These are phyloP conservation scores for Onychomys arenicola DNA, from an alignment of 2,797 vertebrate genomes.

Conservation along the genomic window DNA sequence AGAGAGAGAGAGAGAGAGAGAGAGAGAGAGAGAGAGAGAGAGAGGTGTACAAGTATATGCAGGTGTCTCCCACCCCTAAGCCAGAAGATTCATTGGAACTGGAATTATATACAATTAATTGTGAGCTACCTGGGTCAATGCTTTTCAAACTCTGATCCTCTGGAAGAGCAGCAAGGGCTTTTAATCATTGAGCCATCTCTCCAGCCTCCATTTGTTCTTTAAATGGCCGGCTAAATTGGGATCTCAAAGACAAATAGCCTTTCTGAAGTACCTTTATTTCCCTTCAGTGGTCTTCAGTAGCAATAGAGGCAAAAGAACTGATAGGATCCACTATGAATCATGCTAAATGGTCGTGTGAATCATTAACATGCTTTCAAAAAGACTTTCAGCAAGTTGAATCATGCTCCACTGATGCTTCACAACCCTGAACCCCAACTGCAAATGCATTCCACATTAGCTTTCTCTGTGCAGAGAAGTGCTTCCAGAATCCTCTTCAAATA, in stretches of 20 bases:
- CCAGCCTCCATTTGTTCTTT: background rate
- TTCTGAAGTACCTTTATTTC: slow-evolving; percentile 33
- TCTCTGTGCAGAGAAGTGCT: background rate
- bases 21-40: too few species aligned
- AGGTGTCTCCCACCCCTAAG: background rate
- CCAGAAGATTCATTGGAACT: background rate
- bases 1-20: too few species aligned
- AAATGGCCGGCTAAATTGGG: background rate
- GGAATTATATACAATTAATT: background rate
- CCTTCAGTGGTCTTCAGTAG: background rate
- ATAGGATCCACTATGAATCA: background rate
- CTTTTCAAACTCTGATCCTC: background rate
- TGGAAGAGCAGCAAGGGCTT: background rate
- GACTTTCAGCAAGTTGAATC: background rate
- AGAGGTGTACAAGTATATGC: background rate
- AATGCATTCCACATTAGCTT: background rate
- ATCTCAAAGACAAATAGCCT: background rate
- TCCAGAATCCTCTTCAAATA: slow-evolving; percentile 18
- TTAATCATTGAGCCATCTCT: background rate
- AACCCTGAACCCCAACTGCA: background rate
- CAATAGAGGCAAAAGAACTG: background rate
- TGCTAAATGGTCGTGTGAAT: background rate
- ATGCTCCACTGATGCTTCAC: background rate
- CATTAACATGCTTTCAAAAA: background rate
- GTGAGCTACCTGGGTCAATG: background rate